Base-by-base conservation (phyloP, 2,113 vertebrate genomes). In the Cottus gobio region DNA sequence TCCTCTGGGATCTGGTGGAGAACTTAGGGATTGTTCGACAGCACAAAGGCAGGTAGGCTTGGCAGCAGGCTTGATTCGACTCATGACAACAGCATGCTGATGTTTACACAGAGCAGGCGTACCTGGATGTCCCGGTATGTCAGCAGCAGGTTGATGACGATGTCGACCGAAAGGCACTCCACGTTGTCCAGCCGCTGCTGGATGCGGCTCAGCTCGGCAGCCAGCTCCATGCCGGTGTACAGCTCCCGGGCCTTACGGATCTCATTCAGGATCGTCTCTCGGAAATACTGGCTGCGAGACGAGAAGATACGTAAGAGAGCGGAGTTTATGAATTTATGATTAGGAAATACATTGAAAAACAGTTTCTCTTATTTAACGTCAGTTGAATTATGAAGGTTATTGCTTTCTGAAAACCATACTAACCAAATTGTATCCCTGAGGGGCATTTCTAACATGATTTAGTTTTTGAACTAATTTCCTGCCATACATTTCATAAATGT, bases 71-170 rank as follows among this genome's bases (percentile, higher is more conserved):
- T 11, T 18, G 0, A 56, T 70, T 37, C 1, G 12, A 39, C 39
- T 26, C 11, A 48, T 9, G 30, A 58, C 24, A 46, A 26, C 61
- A 67, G 24, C 3, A 36, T 52, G 71, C 3, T 7, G 28, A 36
- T 39, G 65, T 48, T 63, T 7, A 16, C 48, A 18, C 22, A n/a
- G 39, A 20, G 26, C 67, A 62, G 22, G 58, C 1, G 71, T 93
- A 99, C 97, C 97, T 99, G 98, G 80, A 99, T 98, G 88, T 99
- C 98, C 89, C 98, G 95, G 94, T 99, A 99, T 8, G 98, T 99
- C 89, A 99, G 95, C 73, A 99, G 94, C 77, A 99, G 93, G 87
- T 98, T 99, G 92, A 99, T 98, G 73, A 99, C 95, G 50, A 99
- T 97, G 85, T 99, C 98, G n/a, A 97, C 96, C 20, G 98, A 98